Base-by-base conservation (phyloP, 2,797 vertebrate species). In the Enteromius argenteus region DNA sequence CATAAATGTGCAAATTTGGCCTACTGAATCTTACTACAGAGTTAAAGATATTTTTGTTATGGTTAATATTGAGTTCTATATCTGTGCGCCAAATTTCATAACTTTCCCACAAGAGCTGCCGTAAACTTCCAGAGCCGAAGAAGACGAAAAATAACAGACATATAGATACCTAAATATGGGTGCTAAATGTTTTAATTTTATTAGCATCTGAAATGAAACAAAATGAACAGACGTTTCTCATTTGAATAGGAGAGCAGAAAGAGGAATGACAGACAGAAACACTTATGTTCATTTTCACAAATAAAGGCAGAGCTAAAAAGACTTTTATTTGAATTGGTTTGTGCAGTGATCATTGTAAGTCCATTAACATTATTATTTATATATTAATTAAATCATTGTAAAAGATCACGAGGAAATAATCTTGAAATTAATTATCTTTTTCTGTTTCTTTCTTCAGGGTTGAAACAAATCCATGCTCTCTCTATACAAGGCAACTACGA, bases 401-500 rank as follows among this genome's bases (percentile, higher is more conserved):
- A 73, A 32, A 30, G 17, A 53, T 74, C 32, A 73, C 42, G 8
- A 44, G 3, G 11, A 53, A 76, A 66, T 56, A 53, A 68, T 21
- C 23, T 32, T 14, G 4, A 4, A 44, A 67, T 56, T 0, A n/a
- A 76, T 53, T 9, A 14, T 79, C 3, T 73, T 62, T 6, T 4
- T 30, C 17, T 5, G 37, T 0, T 78, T 80, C 58, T 78, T 80
- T 80, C 85, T 68, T 23, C 89, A 99, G 98, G 98, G 62, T 92
- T 99, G 90, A 96, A 94, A 93, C 93, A 97, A 89, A 95, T 99
- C 90, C 96, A 99, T 27, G 91, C 96, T 56, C 92, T 99, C 92
- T 98, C 97, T 69, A 96, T 97, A 8, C 98, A 99, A 93, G 96
- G 96, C 0, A 95, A 95, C 93, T 99, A 99, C 0, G 98, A 99